Base-by-base conservation (phyloP, 2,888 invertebrate genomes). In the Sarcophaga carnaria region DNA sequence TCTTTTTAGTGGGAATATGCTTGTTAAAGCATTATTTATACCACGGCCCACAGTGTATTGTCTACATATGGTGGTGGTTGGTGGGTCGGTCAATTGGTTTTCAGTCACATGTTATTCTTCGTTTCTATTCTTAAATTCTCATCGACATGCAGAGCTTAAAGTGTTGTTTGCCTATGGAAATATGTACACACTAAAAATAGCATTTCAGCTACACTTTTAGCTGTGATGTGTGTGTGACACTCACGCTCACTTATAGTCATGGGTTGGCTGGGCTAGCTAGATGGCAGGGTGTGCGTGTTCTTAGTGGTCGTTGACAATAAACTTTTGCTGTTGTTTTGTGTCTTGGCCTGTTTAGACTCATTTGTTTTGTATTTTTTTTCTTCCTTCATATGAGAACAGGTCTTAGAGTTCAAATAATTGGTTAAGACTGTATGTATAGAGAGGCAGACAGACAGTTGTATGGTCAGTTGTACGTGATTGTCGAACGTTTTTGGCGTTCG, bases 61-160 rank as follows among this genome's bases (percentile, higher is more conserved):
- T 77, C 62, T 74, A 60, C 83, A 83, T 69, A 70, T 78, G 37
- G 37, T 67, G 47, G 47, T 27, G 37, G 37, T 71, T 71, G 62
- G 8, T 62, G 60, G 74, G 63, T 14, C 45, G 20, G 59, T 67
- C 72, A 66, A 86, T 78, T 80, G 45, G 64, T 25, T 70, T 54
- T 66, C 83, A 67, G 80, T 84, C 76, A 80, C 81, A 81, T 82
- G 78, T 85, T 37, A 1, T 37, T 37, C 37, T 37, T 37, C 8
- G 8, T 10, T 37, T 66, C 70, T 75, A 47, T 80, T 75, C 69
- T 71, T 64, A 64, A 64, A 83, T 63, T 47, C 47, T 20, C 25
- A 25, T n/a, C 22, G 49, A 20, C 37, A 47, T 14, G 37, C 37
- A 20, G 70, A 59, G 27, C 47, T 37, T 37, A 37, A 37, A 37